Evolutionary conservation across 2,113 vertebrate species (phyloP), one percentile per base, ranked within the genome.

Genomic region (Ifrita kowaldi): DNA sequence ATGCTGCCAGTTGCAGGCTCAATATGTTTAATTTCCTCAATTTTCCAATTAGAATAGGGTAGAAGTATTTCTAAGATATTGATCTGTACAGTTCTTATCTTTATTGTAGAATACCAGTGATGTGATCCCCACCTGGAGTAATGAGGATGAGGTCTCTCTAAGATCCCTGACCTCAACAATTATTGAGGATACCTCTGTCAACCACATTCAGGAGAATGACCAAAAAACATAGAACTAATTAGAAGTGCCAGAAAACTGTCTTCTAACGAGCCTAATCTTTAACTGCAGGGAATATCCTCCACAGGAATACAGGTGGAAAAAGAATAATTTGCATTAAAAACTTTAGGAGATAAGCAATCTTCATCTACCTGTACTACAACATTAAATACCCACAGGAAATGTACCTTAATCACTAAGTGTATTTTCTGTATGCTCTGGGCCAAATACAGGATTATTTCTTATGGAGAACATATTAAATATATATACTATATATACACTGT

Each of bases 291-390:
- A 77, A 44, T 57, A 19, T 5, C 9, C 17, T 91, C 33, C 47
- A 44, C 10, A 52, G 10, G 23, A 62, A 47, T 26, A 65, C 5
- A 55, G 10, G 28, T 62, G n/a, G 16, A 7, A 92, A 80, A 81
- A 12, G 7, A 56, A 37, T 26, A 74, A 50, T 59, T 84, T 84
- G 2, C 10, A 50, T 59, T 62, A 30, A 60, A 76, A 88, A 14
- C 1, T 28, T 55, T 11, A n/a, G 23, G 28, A 69, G 6, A n/a
- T 12, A 71, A 67, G 11, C 73, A 69, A 46, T 22, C 6, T 10
- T 57, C 9, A 28, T 50, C 32, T 2, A 35, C 0, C 0, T 23
- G 3, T 47, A 32, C 33, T 56, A 21, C 7, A 69, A 39, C 6
- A 28, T 21, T 6, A 90, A 82, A 75, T 26, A 67, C 1, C 4